Base-by-base conservation (phyloP, 2,888 invertebrate genomes). In the Isotomurus palustris region DNA sequence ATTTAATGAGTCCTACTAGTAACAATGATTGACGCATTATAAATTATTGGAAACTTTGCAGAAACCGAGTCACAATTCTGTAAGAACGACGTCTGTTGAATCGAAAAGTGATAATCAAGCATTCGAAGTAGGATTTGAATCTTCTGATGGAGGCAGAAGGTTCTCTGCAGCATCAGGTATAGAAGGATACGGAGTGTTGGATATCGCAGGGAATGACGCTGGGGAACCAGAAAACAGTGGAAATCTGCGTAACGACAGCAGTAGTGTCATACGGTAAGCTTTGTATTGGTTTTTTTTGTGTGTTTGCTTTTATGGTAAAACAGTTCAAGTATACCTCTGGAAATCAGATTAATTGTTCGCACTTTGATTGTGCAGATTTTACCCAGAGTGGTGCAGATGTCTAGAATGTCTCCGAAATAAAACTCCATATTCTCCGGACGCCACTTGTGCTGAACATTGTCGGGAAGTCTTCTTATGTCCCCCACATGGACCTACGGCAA, bases 401-500 rank as follows among this genome's bases (percentile, higher is more conserved):
- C 59, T 56, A 6, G 38, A 35, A 2, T 57, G 40, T 41, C 27
- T 58, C 0, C 4, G 17, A n/a, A 36, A 21, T 8, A 35, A 53
- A 25, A 36, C 45, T 17, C 49, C 57, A 10, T n/a, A 29, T 2
- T 2, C 22, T 2, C 50, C 48, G 2, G 43, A 66, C 14, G 58
- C 55, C 1, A 47, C 62, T 8, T 53, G 52, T 19, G 22, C 21
- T 14, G 57, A 57, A 12, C 24, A 49, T 24, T 6, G 52, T 21
- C 32, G 35, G n/a, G 35, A 59, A 28, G 53, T 56, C 22, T 60
- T 62, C 25, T 24, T 41, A 73, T 91, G 91, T 73, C 90, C 90
- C 24, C 85, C 88, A 1, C 89, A 87, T 76, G 81, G 91, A 66
- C 86, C 88, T 73, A 84, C 88, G 73, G 86, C 89, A n/a, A 82